Base-by-base conservation (phyloP, 2,888 invertebrate genomes). In the Psylliodes chrysocephalus region DNA sequence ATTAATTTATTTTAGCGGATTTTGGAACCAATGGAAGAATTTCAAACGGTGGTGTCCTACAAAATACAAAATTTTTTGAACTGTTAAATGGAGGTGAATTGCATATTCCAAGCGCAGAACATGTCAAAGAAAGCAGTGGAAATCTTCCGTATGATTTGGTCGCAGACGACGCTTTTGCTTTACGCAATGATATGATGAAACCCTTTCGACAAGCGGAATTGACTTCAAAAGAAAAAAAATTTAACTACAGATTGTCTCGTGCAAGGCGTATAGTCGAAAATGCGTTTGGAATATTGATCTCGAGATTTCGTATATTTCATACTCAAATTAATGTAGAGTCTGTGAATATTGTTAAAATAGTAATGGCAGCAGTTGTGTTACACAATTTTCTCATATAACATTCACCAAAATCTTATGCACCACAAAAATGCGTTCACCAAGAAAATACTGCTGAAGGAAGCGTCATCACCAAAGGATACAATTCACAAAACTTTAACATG, bases 1-100 rank as follows among this genome's bases (percentile, higher is more conserved):
- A 47, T 28, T 28, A 57, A 54, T 75, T 75, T 64, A 57, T 69
- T 22, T 68, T 72, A 60, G 60, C 63, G 8, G 68, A 75, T 68
- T 64, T 71, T 60, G 75, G 71, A 10, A 62, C 68, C 17, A 72
- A 75, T 64, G 73, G 73, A 38, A 54, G 74, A 55, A 66, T 71
- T 60, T 70, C 68, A 14, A 73, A 73, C 70, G 73, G 70, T 40
- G 71, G 69, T 33, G 70, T 73, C 4, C 66, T 73, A 52, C 57
- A 72, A 51, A 57, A 73, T 18, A 64, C 68, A 12, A 57, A 52
- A 19, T 68, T 75, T 51, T 63, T 53, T 57, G 54, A 63, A 63
- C 60, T 65, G 22, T 60, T 73, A 28, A 42, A 60, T 33, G 60
- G 44, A 14, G 25, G 28, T 30, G 12, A 33, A 12, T 14, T 55